Percentiles rank a stretch among this genome's conserved stretches.
These are phyloP conservation scores for Acanthurus leucopareius DNA, from an alignment of 2,797 vertebrate genomes.

Conservation along the genomic window DNA sequence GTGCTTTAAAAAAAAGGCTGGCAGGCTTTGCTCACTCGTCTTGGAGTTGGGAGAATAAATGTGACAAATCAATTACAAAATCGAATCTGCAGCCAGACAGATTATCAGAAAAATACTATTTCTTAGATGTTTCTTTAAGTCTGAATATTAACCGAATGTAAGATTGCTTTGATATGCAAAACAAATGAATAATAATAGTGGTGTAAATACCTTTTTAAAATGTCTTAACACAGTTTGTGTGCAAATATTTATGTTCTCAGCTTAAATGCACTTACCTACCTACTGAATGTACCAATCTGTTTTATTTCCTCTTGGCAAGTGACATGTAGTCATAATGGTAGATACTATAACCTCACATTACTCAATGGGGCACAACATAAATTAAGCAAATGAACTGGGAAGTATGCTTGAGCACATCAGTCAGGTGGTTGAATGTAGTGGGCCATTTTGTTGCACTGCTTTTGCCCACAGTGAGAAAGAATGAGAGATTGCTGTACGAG, in stretches of 20 bases:
- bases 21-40: neutral
- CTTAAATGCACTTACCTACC: neutral
- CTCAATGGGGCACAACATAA: conserved; percentile 28
- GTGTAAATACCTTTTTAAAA: neutral
- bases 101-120: neutral
- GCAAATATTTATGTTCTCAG: neutral
- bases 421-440: conserved; percentile 6
- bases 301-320: conserved; percentile 30
- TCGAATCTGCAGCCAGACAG: neutral
- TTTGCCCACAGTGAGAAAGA: conserved; percentile 4
- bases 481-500: neutral
- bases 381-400: conserved; percentile 21
- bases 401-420: conserved; percentile 12
- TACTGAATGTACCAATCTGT: conserved; percentile 19
- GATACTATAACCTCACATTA: conserved; percentile 24
- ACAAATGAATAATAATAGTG: neutral
- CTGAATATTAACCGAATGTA: neutral
- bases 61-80: neutral
- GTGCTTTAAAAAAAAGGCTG: neutral
- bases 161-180: conserved; percentile 3
- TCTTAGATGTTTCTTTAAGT: neutral
- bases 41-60: neutral
- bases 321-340: conserved; percentile 7
- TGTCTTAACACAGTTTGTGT: neutral
- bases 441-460: conserved; percentile 1